Conservation (phyloP, 1,140 invertebrate genomes). For the Drosophila ohnishii region DNA sequence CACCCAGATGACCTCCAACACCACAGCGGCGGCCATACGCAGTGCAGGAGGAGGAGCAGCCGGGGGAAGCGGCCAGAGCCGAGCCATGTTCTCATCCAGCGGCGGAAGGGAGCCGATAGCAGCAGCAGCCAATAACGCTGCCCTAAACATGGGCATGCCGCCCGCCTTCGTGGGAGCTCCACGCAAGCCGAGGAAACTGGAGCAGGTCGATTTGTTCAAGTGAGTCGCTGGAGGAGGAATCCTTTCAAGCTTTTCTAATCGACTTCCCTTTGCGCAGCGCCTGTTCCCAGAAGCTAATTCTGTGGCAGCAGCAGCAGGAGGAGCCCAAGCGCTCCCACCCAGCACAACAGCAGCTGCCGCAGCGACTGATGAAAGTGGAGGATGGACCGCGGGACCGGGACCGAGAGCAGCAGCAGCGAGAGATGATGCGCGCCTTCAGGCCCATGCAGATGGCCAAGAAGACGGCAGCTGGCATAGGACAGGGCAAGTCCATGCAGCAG, state of each 20-base stretch:
- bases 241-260: background rate
- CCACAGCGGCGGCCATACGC: conserved; percentile 13
- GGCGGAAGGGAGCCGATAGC: conserved; percentile 10
- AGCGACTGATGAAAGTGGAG: conserved; percentile 52
- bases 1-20: conserved; percentile 27
- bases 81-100: conserved; percentile 20
- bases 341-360: conserved; percentile 33
- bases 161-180: conserved; percentile 41
- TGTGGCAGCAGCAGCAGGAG: conserved; percentile 70
- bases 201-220: conserved; percentile 77
- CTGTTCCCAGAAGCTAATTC: conserved; percentile 76
- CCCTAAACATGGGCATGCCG: conserved; percentile 17
- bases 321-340: conserved; percentile 46
- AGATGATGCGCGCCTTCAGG: conserved; percentile 31
- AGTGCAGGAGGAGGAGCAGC: conserved; percentile 22
- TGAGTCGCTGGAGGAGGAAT: conserved; percentile 31
- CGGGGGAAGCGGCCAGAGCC: conserved; percentile 18
- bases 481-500: conserved; percentile 12
- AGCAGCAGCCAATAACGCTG: background rate
- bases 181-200: conserved; percentile 55
- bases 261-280: conserved; percentile 45
- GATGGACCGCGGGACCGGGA: conserved; percentile 21
- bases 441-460: conserved; percentile 29
- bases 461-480: background rate
- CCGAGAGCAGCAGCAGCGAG: conserved; percentile 21